Base-by-base conservation (phyloP, 2,113 vertebrate species). In the Campylomormyrus numenius region DNA sequence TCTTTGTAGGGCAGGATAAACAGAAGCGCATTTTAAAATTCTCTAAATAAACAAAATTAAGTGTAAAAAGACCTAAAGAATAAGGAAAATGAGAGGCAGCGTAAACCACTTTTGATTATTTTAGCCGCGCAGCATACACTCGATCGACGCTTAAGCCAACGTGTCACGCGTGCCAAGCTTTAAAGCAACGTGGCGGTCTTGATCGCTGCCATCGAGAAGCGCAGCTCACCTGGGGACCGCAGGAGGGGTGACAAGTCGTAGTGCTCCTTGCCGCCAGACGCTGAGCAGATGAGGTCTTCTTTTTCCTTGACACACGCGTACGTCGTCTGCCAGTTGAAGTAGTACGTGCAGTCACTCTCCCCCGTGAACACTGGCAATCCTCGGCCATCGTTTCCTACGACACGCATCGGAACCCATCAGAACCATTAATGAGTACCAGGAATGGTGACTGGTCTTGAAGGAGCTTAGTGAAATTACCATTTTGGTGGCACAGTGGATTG, bases 301-400 rank as follows among this genome's bases (percentile, higher is more conserved):
- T 96, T 97, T 94, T 98, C 97, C 85, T 97, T 96, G 90, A 98
- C 88, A 17, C 98, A 99, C 0, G 98, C 98, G 0, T 97, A 95
- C 5, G 95, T 94, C 0, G 98, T 99, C 87, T 97, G 95, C 98
- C 98, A 99, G 6, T 97, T 94, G 13, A 99, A 99, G 93, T 97
- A 98, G 92, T 99, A 99, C 0, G 98, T 98, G 93, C 98, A 99
- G 94, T 98, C 98, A 0, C 96, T 96, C 94, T 99, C 98, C 1
- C 96, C 97, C 0, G 95, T 92, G 62, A 98, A 99, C 7, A 96
- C 95, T 0, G 98, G 98, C 7, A 5, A 21, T 21, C 98, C 98
- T 84, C 88, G 96, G 0, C 97, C 98, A 0, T 94, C 88, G 0
- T 94, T 92, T 7, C 91, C 96, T 96, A 89, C 45, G 89, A 52